Evolutionary conservation across 92 coral and sea anemone genomes (phyloP).

Genomic region (Phymanthus crucifer): DNA sequence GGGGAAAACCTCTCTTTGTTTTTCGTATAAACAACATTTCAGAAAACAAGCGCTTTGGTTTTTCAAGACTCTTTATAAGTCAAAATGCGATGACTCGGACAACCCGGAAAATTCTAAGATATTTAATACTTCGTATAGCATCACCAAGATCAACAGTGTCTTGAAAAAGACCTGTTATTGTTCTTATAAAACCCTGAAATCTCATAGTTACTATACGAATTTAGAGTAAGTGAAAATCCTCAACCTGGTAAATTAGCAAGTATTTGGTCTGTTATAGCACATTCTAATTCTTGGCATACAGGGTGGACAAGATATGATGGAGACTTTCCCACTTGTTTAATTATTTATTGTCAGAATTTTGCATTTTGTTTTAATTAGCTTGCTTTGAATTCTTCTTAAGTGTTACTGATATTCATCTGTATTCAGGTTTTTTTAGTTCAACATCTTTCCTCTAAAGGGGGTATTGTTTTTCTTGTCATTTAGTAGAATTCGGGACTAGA

Average conservation of each 20-base stretch:
- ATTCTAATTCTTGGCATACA: constrained; percentile 23
- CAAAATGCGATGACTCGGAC: background rate
- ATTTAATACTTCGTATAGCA: too few species aligned
- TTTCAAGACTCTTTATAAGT: background rate
- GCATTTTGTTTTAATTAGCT: background rate
- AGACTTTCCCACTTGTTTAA: constrained; percentile 23
- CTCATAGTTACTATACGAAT: background rate
- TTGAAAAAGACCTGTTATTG: too few species aligned
- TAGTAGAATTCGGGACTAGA: too few species aligned
- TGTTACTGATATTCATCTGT: background rate
- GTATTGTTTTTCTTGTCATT: too few species aligned
- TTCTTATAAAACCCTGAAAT: too few species aligned
- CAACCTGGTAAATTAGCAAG: background rate
- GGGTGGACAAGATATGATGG: constrained; percentile 5
- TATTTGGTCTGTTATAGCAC: background rate
- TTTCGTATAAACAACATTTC: background rate
- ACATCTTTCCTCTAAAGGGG: background rate
- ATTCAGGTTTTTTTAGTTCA: background rate
- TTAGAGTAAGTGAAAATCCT: background rate
- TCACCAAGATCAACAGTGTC: background rate
- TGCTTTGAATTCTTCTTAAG: background rate
- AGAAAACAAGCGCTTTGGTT: background rate
- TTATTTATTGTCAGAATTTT: constrained; percentile 10
- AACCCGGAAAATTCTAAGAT: background rate
- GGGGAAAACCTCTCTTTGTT: background rate